Evolutionary conservation across 2,888 invertebrate genomes (phyloP), one percentile per base, ranked within the genome.

Genomic region (Hydrotaea cyrtoneurina): DNA sequence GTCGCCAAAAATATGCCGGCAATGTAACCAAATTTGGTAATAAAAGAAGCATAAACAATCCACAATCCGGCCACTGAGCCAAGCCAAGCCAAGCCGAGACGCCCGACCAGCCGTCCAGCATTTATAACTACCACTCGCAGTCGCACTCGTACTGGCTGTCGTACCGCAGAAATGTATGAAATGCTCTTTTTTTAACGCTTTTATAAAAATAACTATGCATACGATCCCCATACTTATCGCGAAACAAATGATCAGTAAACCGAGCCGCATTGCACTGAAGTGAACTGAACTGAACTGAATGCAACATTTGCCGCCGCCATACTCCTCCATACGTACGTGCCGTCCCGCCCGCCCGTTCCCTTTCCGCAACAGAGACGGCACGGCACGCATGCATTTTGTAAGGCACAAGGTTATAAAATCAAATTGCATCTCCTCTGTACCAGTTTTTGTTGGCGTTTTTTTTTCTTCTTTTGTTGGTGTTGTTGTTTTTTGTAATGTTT

Each of bases 1-100:
- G 86, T 87, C 85, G 82, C 83, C 86, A 55, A 81, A 80, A 83
- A 80, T 86, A 81, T 80, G 85, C 78, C 84, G 76, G 83, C 87
- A 80, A 81, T 85, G 86, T 82, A 87, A 86, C 87, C 87, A 87
- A 87, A 87, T 87, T 87, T 87, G 87, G 87, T 86, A 85, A 82
- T 85, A 82, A 85, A 84, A 85, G 85, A 82, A 85, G 85, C 85
- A 82, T 82, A 82, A 82, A 80, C 85, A 85, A 46, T 46, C 46
- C 31, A 31, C 26, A 69, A 62, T 59, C 31, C 21, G 21, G 17
- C 43, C 21, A 69, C 15, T 46, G 46, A 69, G 43, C 19, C 46
- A 21, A 21, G n/a, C n/a, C n/a, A n/a, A n/a, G n/a, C n/a, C n/a
- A n/a, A n/a, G n/a, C n/a, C n/a, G n/a, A n/a, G 66, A 10, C 69